phyloP scores from a whole-genome alignment of 1,140 invertebrate genomes.

The Meteorus sp. region DNA sequence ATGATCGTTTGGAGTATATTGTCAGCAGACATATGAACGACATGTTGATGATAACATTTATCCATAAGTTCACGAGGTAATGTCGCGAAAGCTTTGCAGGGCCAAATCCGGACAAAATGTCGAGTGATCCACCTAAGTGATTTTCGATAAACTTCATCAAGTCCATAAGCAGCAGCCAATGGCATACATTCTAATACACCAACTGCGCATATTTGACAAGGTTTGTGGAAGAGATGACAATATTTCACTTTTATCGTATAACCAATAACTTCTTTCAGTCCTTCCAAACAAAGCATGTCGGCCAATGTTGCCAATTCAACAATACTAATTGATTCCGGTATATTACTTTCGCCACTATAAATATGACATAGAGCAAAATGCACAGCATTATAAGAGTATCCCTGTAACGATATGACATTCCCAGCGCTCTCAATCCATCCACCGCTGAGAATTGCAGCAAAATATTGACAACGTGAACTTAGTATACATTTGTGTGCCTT shows the following conservation, averaged over 20 bases:
- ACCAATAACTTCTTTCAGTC: slow-evolving; percentile 85
- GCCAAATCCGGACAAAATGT: slow-evolving; percentile 84
- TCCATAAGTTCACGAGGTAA: slow-evolving; percentile 79
- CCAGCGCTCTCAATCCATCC: slow-evolving; percentile 79
- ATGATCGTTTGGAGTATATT: slow-evolving; percentile 69
- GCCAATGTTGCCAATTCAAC: slow-evolving; percentile 83
- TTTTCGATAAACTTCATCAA: slow-evolving; percentile 85
- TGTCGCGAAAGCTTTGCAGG: slow-evolving; percentile 80
- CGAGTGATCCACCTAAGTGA: slow-evolving; percentile 83
- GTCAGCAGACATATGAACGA: slow-evolving; percentile 71
- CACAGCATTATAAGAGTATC: slow-evolving; percentile 81
- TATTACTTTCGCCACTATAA: slow-evolving; percentile 84
- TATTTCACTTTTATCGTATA: slow-evolving; percentile 86
- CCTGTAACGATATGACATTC: slow-evolving; percentile 80
- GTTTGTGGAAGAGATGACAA: slow-evolving; percentile 88
- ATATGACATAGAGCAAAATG: slow-evolving; percentile 90
- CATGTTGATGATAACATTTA: slow-evolving; percentile 80
- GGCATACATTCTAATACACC: slow-evolving; percentile 83
- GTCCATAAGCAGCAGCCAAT: slow-evolving; percentile 77
- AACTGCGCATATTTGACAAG: slow-evolving; percentile 74
- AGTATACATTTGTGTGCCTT: slow-evolving; percentile 89
- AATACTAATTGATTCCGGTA: slow-evolving; percentile 81
- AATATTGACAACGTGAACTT: slow-evolving; percentile 86
- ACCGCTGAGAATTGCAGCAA: slow-evolving; percentile 84
- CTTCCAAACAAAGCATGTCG: slow-evolving; percentile 86